Percentiles rank a stretch among this genome's conserved stretches.
Evolutionary conservation across 2,113 vertebrate species (phyloP).

Genomic region (Vidua macroura): DNA sequence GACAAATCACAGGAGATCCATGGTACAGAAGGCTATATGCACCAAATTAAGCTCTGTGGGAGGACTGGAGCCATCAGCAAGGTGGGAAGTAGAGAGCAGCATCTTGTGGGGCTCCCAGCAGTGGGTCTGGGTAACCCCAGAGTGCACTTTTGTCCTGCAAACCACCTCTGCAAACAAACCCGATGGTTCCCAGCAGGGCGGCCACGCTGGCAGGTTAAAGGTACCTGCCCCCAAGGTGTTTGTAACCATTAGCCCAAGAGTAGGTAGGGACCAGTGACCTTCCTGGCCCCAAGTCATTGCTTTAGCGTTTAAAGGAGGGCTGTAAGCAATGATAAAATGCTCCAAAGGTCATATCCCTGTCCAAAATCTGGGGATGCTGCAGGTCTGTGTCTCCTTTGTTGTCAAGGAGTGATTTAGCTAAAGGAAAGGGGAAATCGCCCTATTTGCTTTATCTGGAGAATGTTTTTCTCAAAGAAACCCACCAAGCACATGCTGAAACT

Average conservation of each 20-base stretch:
- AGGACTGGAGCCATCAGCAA: neutral
- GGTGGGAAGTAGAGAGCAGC: neutral
- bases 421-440: neutral
- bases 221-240: rapidly evolving
- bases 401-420: neutral
- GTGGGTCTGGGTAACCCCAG: neutral
- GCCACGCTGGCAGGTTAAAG: neutral
- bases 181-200: neutral
- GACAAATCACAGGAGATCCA: neutral
- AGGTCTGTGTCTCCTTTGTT: neutral
- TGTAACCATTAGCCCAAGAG: neutral
- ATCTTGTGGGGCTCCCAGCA: neutral
- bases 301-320: neutral
- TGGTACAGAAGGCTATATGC: neutral
- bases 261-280: neutral
- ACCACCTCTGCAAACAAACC: neutral
- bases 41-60: neutral
- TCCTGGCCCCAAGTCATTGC: neutral
- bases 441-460: neutral
- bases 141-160: neutral
- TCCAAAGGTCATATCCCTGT: neutral
- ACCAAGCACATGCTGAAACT: neutral
- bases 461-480: neutral
- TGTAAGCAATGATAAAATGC: neutral
- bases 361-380: neutral